Evolutionary conservation across 1,140 invertebrate species (phyloP), one percentile per base, ranked within the genome.

Genomic region (Pseudomyrmex sp.): DNA sequence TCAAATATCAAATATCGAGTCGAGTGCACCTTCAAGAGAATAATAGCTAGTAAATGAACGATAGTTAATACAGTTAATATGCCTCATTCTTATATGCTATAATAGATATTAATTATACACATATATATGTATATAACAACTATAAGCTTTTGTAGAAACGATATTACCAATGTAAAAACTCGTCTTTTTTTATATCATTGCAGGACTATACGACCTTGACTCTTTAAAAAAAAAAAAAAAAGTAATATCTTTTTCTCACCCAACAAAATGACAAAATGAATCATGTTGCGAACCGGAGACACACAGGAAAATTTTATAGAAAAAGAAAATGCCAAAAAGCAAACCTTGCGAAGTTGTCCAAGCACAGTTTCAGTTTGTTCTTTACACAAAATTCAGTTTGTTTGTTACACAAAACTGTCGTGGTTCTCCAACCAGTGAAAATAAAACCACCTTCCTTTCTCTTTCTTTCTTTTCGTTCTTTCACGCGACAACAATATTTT

Each of bases 1-100:
- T 80, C 54, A 13, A 80, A 20, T 80, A 72, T 80, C 76, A 80
- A 80, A 35, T 80, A 72, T 80, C 54, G 69, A 80, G 46, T 61
- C 59, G 65, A 77, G 35, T 75, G 46, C n/a, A 3, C 7, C 44
- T 48, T 72, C 54, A 69, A 61, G 48, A 35, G 66, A 50, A 80
- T 80, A 80, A 80, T 70, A 70, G n/a, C 23, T 72, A n/a, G 23
- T 18, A 61, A 72, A 80, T 58, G n/a, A 72, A 79, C 20, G 46
- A 52, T 13, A 58, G 18, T 48, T 35, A 10, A 26, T 7, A 35
- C 0, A 35, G 35, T 35, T 35, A 35, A 35, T 35, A 35, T 7
- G 35, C 5, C 5, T 35, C 35, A 35, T 35, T 35, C 35, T 35
- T 35, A 35, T 5, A 7, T 35, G 35, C 35, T 35, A 7, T 35